phyloP scores from a whole-genome alignment of 53 echinoderm and acorn worm species.

The Apostichopus leukothele region DNA sequence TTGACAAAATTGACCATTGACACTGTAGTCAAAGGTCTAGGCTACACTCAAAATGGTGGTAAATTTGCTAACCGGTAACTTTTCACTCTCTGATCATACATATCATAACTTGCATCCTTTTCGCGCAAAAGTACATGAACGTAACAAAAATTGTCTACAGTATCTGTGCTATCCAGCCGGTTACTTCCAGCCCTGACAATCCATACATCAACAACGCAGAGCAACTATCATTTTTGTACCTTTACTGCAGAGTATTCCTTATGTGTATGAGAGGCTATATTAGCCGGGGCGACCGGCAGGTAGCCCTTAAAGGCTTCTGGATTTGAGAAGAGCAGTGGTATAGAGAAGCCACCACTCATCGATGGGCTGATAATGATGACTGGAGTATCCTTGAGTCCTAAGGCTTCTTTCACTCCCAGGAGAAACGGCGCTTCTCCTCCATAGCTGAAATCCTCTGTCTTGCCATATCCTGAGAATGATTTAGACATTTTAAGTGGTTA shows the following conservation, averaged over 20 bases:
- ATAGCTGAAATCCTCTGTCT: constrained; percentile 49
- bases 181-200: no score
- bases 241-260: constrained; percentile 55
- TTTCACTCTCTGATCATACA: no score
- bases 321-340: constrained; percentile 71
- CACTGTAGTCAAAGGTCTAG: no score
- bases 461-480: constrained; percentile 61
- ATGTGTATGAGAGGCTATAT: constrained; percentile 51
- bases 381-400: constrained; percentile 43
- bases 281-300: constrained; percentile 87
- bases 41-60: no score
- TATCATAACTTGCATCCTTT: no score
- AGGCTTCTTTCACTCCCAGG: constrained; percentile 55
- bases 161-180: no score
- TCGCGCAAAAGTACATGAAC: no score
- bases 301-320: constrained; percentile 75
- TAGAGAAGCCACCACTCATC: constrained; percentile 83
- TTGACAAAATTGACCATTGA: no score
- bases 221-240: background rate
- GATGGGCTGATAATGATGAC: constrained; percentile 86
- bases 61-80: no score
- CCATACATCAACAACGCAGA: no score
- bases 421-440: constrained; percentile 53
- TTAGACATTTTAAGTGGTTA: background rate
- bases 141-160: no score